Base-by-base conservation (phyloP, 2,888 invertebrate species). In the Seira sanloemensis region DNA sequence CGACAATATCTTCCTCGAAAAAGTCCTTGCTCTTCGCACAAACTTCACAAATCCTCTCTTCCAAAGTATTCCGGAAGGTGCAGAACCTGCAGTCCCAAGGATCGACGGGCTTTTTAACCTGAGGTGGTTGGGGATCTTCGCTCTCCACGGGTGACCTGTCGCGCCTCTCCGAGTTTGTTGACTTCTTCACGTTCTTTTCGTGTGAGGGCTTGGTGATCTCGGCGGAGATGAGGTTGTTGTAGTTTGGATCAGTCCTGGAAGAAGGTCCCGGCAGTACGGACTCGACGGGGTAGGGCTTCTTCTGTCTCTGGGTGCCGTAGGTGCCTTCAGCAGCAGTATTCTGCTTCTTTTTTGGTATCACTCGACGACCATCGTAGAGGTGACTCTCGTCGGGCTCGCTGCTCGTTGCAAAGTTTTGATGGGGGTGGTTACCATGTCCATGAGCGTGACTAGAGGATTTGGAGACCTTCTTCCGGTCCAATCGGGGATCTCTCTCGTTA, bases 21-120 rank as follows among this genome's bases (percentile, higher is more conserved):
- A 86, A 87, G 65, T 87, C 87, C 21, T 85, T 86, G 46, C 80
- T 84, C 69, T 87, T 87, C 9, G 82, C 78, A 75, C 87, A 87
- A 19, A 87, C 62, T 67, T 86, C 86, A 65, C 87, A 87, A 27
- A 87, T 86, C 19, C 74, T 62, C 18, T 85, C 78, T 26, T 73
- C 71, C 1, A 9, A 46, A 12, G 58, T 26, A 75, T 87, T 87
- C 25, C 65, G 27, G 37, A 79, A 86, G 4, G 87, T 87, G 54
- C 87, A 87, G 67, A 71, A 75, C 58, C 69, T 73, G 26, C 87
- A 87, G n/a, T 76, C 9, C 86, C 86, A 87, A 9, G 85, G 81
- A 1, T 75, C 74, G 19, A 74, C 62, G 1, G 74, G 65, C 26
- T 74, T 74, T 9, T 21, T 62, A 9, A 19, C 65, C 12, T 37